Evolutionary conservation across 2,888 invertebrate genomes (phyloP).

Genomic region (Marronus borbonicus): DNA sequence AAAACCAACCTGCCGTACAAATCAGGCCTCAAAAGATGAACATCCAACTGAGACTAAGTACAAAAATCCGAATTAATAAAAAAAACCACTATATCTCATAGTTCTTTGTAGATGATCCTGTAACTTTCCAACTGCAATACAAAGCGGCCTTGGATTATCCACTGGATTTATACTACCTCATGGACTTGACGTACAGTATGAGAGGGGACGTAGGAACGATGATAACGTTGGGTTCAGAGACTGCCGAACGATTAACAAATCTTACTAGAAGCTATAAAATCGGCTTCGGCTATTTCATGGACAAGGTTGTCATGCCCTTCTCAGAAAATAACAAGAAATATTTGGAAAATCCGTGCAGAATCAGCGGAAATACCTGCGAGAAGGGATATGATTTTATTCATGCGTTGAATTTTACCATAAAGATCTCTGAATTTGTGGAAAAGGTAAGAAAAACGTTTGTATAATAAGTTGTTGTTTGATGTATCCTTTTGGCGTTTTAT

Average conservation of each 20-base stretch:
- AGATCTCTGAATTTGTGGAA: slow-evolving; percentile 70
- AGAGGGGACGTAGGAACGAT: slow-evolving; percentile 87
- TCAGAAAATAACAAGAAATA: slow-evolving; percentile 70
- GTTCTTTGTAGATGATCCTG: slow-evolving; percentile 71
- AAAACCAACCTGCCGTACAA: slow-evolving; percentile 74
- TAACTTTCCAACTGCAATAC: slow-evolving; percentile 77
- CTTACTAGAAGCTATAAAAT: slow-evolving; percentile 83
- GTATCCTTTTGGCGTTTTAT: background rate
- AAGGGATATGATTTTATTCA: slow-evolving; percentile 89
- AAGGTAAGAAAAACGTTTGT: slow-evolving; percentile 58
- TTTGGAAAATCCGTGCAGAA: slow-evolving; percentile 76
- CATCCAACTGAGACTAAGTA: slow-evolving; percentile 77
- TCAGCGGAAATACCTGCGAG: slow-evolving; percentile 75
- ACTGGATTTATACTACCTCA: slow-evolving; percentile 90
- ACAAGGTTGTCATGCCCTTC: slow-evolving; percentile 85
- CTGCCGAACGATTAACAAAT: slow-evolving; percentile 75
- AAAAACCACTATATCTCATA: background rate
- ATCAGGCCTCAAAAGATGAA: slow-evolving; percentile 78
- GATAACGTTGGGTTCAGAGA: slow-evolving; percentile 76
- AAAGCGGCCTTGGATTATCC: slow-evolving; percentile 88
- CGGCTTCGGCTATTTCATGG: slow-evolving; percentile 85
- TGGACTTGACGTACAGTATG: slow-evolving; percentile 95
- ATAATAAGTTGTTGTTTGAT: no score
- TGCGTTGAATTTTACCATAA: slow-evolving; percentile 78
- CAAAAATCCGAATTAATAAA: slow-evolving; percentile 47